These are phyloP conservation scores for Falco concolor DNA, from an alignment of 2,797 vertebrate genomes.

Conservation along the genomic window DNA sequence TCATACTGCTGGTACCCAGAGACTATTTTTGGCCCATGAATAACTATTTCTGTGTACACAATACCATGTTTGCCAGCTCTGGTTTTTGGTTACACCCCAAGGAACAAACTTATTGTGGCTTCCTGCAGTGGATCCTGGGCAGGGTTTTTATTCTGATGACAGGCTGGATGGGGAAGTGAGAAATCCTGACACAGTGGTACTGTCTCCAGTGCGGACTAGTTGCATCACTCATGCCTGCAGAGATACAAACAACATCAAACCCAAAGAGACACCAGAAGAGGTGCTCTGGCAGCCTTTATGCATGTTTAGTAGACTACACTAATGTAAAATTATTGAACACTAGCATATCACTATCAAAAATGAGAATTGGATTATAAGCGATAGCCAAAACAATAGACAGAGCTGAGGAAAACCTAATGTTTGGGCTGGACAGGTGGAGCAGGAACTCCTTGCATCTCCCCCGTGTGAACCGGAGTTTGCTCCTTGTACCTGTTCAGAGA, in stretches of 20 bases:
- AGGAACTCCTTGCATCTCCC: not conserved
- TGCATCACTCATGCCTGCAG: not conserved
- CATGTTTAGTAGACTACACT: rapidly evolving
- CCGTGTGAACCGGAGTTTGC: not conserved
- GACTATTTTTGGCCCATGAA: slow-evolving; percentile 2
- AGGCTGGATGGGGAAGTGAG: not conserved
- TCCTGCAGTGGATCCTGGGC: not conserved
- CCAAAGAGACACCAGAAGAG: not conserved
- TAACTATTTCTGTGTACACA: slow-evolving; percentile 1
- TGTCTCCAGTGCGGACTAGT: not conserved
- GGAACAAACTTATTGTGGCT: not conserved
- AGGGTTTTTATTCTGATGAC: not conserved
- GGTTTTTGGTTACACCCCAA: not conserved
- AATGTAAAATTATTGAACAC: too few species aligned
- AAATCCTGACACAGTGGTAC: not conserved
- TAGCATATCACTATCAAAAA: rapidly evolving
- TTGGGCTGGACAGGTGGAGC: not conserved
- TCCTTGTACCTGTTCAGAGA: not conserved
- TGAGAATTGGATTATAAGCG: rapidly evolving
- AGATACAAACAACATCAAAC: not conserved
- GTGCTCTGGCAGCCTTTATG: rapidly evolving
- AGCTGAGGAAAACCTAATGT: not conserved
- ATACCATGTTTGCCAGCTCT: not conserved
- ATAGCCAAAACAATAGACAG: not conserved
- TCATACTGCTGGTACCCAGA: not conserved